Evolutionary conservation across 2,113 vertebrate species (phyloP), one percentile per base, ranked within the genome.

Genomic region (Forbesichthys papilliferus): DNA sequence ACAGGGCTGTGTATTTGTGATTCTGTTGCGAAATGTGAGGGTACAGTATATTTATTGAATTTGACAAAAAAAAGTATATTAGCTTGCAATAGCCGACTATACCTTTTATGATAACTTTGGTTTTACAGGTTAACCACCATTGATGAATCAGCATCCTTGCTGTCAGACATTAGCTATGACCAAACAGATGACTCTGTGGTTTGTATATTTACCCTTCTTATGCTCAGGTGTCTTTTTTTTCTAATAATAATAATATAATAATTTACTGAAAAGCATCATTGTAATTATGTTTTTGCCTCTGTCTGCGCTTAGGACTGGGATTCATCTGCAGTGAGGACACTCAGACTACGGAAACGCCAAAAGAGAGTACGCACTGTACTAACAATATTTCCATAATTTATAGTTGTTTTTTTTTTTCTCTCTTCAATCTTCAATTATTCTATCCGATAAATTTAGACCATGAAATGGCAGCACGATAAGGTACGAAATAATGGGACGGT

Each of bases 111-210:
- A 8, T 77, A 0, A 75, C 33, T 69, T 48, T 74, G 20, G 18
- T 47, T 11, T 73, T 82, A 49, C 80, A 98, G 96, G 81, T 88
- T 98, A 78, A 95, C 91, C 77, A 95, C 91, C 68, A 97, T 98
- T 74, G 95, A 98, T 77, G 96, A 98, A 92, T 98, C 96, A n/a
- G 92, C 91, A 69, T 97, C 96, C 68, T 90, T 96, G 87, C 88
- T 98, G 85, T 98, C 96, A 36, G 96, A 98, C 90, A 98, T 98
- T 91, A 98, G 96, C 93, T 98, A 94, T 87, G 96, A 98, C 91
- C 95, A 96, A 89, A 96, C 95, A 0, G 95, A 98, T 59, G 96
- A 98, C 67, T 98, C 96, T 14, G 77, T 98, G 95, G 96, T 27
- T 27, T 27, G 27, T 98, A 96, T 63, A 20, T 68, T 46, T 10